Base-by-base conservation (phyloP, 2,888 invertebrate species). In the Corbicula japonica region DNA sequence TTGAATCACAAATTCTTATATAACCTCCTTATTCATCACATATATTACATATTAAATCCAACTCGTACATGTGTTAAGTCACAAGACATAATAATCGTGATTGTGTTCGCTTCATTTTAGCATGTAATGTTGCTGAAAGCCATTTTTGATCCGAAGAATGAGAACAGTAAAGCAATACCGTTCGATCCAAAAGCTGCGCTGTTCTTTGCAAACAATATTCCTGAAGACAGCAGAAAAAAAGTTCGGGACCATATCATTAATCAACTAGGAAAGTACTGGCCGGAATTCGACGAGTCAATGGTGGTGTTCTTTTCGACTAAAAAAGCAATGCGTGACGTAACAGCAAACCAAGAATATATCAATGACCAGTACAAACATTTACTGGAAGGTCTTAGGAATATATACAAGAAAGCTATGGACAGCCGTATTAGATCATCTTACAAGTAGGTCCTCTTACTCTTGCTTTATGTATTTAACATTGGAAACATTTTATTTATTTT, bases 151-250 rank as follows among this genome's bases (percentile, higher is more conserved):
- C 71, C 81, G 56, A 83, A 87, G 63, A 84, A 80, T 41, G 81
- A 80, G 44, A 76, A 76, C n/a, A 52, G 44, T 30, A 62, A 73
- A 26, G 32, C 58, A 5, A 34, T 76, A 15, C 68, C 76, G 30
- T 89, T 90, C 65, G 87, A 91, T 72, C 87, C 91, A 0, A 76
- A 84, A 38, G 84, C 91, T n/a, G 89, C 92, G 30, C 78, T 91
- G 58, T 92, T 92, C 76, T 86, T 92, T 2, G 90, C 90, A 58
- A 91, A 92, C 76, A 71, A 85, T 21, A 83, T 92, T 5, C 74
- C 62, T 18, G 80, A 83, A 3, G 80, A 85, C 2, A 68, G 71
- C 0, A 70, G 80, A 52, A 71, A 83, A 0, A 62, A 62, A 0
- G 90, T 91, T 1, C 85, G 86, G 61, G 63, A 80, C 0, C 84